These are phyloP conservation scores for Sebastes miniatus DNA, from an alignment of 2,797 vertebrate species.

Conservation along the genomic window DNA sequence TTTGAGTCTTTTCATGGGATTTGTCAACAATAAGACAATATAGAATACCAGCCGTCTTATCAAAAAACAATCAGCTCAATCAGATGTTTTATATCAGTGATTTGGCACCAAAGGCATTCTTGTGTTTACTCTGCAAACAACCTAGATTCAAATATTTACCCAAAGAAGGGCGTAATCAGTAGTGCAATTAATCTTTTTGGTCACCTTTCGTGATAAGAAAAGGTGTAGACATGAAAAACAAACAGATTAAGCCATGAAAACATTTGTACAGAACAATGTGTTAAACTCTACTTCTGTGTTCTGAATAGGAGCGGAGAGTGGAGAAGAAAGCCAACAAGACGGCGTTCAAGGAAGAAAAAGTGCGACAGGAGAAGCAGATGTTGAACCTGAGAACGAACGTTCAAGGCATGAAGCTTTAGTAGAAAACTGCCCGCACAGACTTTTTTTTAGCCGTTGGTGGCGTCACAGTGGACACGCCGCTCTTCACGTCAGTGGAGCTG, in stretches of 20 bases:
- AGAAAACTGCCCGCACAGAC: neutral
- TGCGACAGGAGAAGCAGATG: conserved; percentile 92
- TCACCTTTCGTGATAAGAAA: too few species aligned
- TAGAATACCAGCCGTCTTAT: neutral
- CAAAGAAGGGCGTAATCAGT: neutral
- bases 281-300: neutral
- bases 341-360: conserved; percentile 92
- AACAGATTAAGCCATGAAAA: neutral
- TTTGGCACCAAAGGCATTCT: neutral
- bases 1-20: too few species aligned
- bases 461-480: neutral
- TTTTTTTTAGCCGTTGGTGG: neutral
- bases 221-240: neutral
- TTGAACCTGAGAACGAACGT: conserved; percentile 87
- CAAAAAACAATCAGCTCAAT: neutral
- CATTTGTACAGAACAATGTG: neutral
- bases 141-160: neutral
- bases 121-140: neutral
- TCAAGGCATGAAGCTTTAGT: conserved; percentile 90
- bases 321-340: conserved; percentile 94
- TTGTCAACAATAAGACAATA: too few species aligned
- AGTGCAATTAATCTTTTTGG: neutral
- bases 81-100: neutral
- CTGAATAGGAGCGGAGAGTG: conserved; percentile 86
- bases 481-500: neutral